These are phyloP conservation scores for Phrynocephalus guinanensis DNA, from an alignment of 2,797 vertebrate species.

Conservation along the genomic window DNA sequence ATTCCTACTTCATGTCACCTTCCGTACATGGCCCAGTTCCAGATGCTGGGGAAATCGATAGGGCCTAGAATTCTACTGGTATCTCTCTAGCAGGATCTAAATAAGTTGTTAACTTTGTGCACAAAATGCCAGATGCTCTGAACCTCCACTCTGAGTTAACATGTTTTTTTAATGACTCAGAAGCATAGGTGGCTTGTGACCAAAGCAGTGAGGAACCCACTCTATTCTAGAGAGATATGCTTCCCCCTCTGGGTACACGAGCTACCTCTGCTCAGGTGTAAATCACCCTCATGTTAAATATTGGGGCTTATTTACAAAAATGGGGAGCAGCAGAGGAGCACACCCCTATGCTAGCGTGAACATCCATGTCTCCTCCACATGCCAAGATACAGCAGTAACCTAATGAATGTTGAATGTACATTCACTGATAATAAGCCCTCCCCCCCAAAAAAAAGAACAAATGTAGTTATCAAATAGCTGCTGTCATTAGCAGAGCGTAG, in stretches of 20 bases:
- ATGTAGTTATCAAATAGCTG: conserved; percentile 48
- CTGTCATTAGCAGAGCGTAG: conserved; percentile 39
- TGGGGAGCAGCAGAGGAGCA: background rate
- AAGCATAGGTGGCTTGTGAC: too few relatives aligned
- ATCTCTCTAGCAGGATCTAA: too few relatives aligned
- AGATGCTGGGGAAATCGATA: too few relatives aligned
- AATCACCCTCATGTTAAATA: background rate
- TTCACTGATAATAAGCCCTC: background rate
- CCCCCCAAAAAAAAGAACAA: conserved; percentile 5
- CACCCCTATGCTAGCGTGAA: background rate
- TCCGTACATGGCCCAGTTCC: too few relatives aligned
- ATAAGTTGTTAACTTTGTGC: too few relatives aligned
- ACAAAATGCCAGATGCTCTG: too few relatives aligned
- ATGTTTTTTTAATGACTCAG: too few relatives aligned
- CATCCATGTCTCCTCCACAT: background rate
- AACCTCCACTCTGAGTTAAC: too few relatives aligned
- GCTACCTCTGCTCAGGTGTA: background rate
- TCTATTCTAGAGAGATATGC: too few relatives aligned
- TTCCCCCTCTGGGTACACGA: background rate
- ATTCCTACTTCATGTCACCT: too few relatives aligned
- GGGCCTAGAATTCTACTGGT: too few relatives aligned
- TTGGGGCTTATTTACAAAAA: background rate
- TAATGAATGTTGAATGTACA: conserved; percentile 15
- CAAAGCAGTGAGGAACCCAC: too few relatives aligned
- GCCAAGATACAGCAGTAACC: background rate